Base-by-base conservation (phyloP, 2,888 invertebrate genomes). In the Orthosia gracilis region DNA sequence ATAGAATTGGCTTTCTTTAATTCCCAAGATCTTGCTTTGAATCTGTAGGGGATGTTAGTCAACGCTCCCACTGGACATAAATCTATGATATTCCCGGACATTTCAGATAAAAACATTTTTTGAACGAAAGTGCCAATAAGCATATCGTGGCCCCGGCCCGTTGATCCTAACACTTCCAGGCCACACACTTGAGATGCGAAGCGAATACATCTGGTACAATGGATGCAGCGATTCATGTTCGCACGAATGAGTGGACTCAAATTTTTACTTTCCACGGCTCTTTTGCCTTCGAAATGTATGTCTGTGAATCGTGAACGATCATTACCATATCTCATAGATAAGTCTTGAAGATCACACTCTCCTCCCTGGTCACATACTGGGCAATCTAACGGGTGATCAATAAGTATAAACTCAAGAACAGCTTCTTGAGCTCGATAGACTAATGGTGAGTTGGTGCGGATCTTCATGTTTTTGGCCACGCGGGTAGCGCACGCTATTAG, bases 341-440 rank as follows among this genome's bases (percentile, higher is more conserved):
- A 99, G 96, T 99, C 99, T 96, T 99, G 99, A 50, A 98, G 97
- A 94, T 99, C 99, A 88, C 99, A 99, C 94, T 99, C 99, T 0
- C 99, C 98, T 40, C 98, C 99, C 95, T 99, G 99, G 94, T 99
- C 99, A 94, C 99, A 99, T 94, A 99, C 99, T 7, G 99, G 99
- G 92, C 99, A 99, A 96, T 99, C 99, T 58, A 99, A 96, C 0
- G 99, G 99, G 96, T 99, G 99, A 90, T 99, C 99, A 76, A 99
- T 98, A 31, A 99, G 96, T 72, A 99, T 95, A 92, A 99, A 99
- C 94, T 99, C 99, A 98, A 99, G 98, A 13, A 99, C 99, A 72
- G 99, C 83, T 89, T 97, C 97, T 78, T 97, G 97, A 0, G 97
- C 97, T 91, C 97, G 91, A 52, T 97, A 96, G 0, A 98, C 98